phyloP scores from a whole-genome alignment of 1,140 invertebrate species.

The Philopotamus ludificatus region DNA sequence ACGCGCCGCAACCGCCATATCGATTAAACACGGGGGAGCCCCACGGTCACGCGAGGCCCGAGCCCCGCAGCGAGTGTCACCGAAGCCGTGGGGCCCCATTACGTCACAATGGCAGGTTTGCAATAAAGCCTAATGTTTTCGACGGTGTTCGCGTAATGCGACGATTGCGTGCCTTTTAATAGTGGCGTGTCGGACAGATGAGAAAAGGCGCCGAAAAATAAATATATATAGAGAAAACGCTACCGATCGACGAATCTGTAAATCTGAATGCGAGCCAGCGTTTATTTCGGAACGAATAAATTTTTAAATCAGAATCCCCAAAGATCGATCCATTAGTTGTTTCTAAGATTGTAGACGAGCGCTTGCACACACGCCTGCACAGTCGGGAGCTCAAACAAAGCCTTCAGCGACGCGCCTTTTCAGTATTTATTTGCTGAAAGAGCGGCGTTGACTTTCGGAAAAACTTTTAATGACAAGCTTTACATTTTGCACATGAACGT shows the following conservation, averaged over 20 bases:
- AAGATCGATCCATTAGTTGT: too few relatives aligned
- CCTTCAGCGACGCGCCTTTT: conserved; percentile 28
- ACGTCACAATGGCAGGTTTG: conserved; percentile 24
- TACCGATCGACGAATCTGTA: too few relatives aligned
- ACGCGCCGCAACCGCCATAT: too few relatives aligned
- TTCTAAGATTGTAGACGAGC: too few relatives aligned
- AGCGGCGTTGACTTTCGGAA: conserved; percentile 1
- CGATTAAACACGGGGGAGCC: conserved; percentile 24
- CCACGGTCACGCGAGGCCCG: conserved; percentile 20
- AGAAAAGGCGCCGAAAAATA: background rate
- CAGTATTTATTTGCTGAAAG: conserved; percentile 37
- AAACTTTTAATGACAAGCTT: conserved; percentile 14
- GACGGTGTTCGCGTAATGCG: conserved; percentile 7
- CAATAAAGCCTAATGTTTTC: background rate
- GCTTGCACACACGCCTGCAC: too few relatives aligned
- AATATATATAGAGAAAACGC: conserved; percentile 4
- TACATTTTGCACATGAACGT: conserved; percentile 10
- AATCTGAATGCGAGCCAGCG: too few relatives aligned
- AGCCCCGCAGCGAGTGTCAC: conserved; percentile 18
- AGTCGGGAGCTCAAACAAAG: conserved; percentile 29
- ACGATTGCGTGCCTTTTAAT: conserved; percentile 1
- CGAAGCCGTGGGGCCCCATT: conserved; percentile 20
- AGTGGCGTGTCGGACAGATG: background rate
- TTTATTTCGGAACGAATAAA: too few relatives aligned
- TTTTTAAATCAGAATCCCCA: too few relatives aligned